Conservation (phyloP, 2,888 invertebrate genomes). For the Caenorhabditis sp. region DNA sequence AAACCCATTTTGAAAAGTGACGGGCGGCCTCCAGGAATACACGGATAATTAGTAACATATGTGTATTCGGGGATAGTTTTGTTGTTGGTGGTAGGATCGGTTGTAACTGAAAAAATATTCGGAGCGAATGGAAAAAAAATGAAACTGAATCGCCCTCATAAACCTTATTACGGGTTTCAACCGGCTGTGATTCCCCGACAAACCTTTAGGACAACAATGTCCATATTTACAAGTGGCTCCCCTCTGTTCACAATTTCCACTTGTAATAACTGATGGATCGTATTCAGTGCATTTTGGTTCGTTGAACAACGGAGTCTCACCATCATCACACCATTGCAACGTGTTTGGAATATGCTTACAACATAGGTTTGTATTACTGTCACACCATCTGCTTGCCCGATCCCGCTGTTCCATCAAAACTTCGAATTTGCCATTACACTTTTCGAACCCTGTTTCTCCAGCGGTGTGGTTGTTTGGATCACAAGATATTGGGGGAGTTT, state of each 20-base stretch:
- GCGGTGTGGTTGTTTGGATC: too few relatives aligned
- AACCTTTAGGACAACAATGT: background rate
- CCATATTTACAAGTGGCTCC: background rate
- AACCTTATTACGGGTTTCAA: background rate
- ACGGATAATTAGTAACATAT: background rate
- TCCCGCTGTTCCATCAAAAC: too few relatives aligned
- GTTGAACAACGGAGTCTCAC: conserved; percentile 60
- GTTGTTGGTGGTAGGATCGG: background rate
- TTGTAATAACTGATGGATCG: conserved; percentile 76
- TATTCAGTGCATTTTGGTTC: conserved; percentile 81
- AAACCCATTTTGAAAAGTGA: background rate
- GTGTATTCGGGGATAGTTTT: background rate
- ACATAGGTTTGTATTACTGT: background rate
- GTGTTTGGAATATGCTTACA: background rate
- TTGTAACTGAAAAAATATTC: background rate
- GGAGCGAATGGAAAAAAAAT: background rate
- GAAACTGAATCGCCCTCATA: too few relatives aligned
- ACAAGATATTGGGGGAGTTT: too few relatives aligned
- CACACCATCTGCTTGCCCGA: background rate
- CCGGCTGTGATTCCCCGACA: background rate
- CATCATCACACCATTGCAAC: background rate
- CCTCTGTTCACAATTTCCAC: conserved; percentile 67
- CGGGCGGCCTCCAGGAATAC: background rate
- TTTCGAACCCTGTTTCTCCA: too few relatives aligned
- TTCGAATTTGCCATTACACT: too few relatives aligned